Base-by-base conservation (phyloP, 2,797 vertebrate genomes). In the Carduelis carduelis region DNA sequence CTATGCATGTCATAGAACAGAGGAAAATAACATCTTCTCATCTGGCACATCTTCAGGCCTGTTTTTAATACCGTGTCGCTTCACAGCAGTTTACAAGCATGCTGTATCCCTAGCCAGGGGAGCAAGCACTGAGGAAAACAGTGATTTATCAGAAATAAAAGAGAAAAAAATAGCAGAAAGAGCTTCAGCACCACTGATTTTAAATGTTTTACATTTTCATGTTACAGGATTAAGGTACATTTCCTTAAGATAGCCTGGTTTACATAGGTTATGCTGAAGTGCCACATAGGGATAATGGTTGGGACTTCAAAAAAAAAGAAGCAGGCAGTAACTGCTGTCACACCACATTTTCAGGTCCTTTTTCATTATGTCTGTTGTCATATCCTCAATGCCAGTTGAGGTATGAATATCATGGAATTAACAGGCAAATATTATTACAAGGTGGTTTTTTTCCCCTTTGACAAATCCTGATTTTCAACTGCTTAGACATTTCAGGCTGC, bases 21-120 rank as follows among this genome's bases (percentile, higher is more conserved):
- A 72, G 47, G 55, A 90, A 96, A 91, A 92, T 16, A 89, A 56
- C 64, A 86, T 64, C 63, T 59, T 90, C 69, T 86, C 60, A 79
- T 63, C 17, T 27, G 5, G 50, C 49, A 86, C 32, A 43, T 35
- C 94, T 81, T 91, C 82, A 94, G 68, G 64, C 65, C 72, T 13
- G 8, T 52, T 93, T 80, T 50, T 71, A 87, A 35, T 28, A 77
- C 4, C 6, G 5, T 6, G 27, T 64, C 69, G 52, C 81, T 53
- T 82, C 81, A 63, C 26, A 60, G 24, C 70, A 60, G 49, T 46
- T 66, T 77, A 66, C 17, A 89, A 89, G 26, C 23, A 21, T 3
- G 21, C 34, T 53, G 39, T 53, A 82, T 56, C 49, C 41, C 64
- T 21, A 64, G 52, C 14, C 71, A 89, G 49, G 22, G 56, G 49